A percentile compares a stretch with the other conserved stretches of the same genome.
phyloP scores from a whole-genome alignment of 2,113 vertebrate genomes.

The Recurvirostra avosetta region DNA sequence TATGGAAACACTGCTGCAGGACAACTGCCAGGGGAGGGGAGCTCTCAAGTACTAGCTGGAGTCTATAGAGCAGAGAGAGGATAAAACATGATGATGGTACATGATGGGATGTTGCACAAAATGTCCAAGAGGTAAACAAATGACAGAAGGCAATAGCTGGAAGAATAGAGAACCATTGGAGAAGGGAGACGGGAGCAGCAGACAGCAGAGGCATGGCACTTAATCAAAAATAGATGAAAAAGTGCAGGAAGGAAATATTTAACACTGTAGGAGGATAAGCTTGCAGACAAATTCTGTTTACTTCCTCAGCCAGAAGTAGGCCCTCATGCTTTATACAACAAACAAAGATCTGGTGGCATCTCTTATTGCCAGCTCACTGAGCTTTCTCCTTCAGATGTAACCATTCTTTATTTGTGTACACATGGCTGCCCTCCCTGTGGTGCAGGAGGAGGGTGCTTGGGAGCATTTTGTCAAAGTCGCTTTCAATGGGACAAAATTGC shows the following conservation, averaged over 20 bases:
- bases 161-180: background rate
- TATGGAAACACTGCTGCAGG: background rate
- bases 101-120: background rate
- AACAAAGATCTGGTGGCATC: background rate
- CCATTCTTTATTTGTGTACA: background rate
- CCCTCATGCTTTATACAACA: background rate
- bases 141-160: background rate
- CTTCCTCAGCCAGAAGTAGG: background rate
- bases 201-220: background rate
- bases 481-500: background rate
- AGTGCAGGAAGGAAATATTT: background rate
- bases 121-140: background rate
- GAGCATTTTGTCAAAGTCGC: background rate
- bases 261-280: background rate
- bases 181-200: background rate
- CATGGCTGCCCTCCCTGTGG: background rate
- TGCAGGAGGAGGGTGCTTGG: background rate
- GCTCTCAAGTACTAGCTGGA: background rate
- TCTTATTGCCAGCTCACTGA: background rate
- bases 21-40: background rate
- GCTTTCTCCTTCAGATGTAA: background rate
- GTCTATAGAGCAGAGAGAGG: background rate
- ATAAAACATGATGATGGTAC: background rate
- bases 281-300: background rate
- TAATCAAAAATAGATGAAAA: background rate